Evolutionary conservation across 2,888 invertebrate species (phyloP).

Genomic region (Caenorhabditis plicata): DNA sequence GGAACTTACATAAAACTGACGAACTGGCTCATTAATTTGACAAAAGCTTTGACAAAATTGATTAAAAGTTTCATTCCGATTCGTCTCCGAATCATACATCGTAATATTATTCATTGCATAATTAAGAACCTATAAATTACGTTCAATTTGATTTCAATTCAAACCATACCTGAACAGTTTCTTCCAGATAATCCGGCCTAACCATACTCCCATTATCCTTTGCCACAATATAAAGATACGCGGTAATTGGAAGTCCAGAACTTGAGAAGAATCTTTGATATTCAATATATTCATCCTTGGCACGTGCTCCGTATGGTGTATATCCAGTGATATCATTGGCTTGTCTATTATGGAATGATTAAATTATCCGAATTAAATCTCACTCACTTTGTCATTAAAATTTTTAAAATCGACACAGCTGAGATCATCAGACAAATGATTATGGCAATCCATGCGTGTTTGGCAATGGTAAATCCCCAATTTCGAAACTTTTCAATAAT

Average conservation of each 20-base stretch:
- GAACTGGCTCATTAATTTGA: slow-evolving; percentile 53
- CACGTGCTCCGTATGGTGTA: slow-evolving; percentile 56
- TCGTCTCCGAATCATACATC: slow-evolving; percentile 30
- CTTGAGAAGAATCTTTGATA: slow-evolving; percentile 38
- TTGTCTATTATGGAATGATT: slow-evolving; percentile 9
- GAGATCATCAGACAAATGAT: slow-evolving; percentile 54
- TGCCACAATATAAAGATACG: slow-evolving; percentile 58
- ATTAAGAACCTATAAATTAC: slow-evolving; percentile 41
- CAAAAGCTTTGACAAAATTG: slow-evolving; percentile 55
- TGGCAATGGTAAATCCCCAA: slow-evolving; percentile 60
- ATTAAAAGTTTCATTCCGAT: slow-evolving; percentile 40
- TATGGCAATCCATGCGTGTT: slow-evolving; percentile 60
- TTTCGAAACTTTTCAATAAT: slow-evolving; percentile 57
- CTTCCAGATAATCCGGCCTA: slow-evolving; percentile 53
- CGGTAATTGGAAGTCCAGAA: slow-evolving; percentile 40
- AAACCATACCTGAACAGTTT: slow-evolving; percentile 50
- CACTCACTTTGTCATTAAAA: slow-evolving; percentile 46
- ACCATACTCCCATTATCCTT: slow-evolving; percentile 63
- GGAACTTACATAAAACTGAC: slow-evolving; percentile 54
- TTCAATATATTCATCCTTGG: slow-evolving; percentile 46
- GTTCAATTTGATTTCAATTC: neutral
- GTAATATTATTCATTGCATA: slow-evolving; percentile 48
- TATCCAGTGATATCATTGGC: slow-evolving; percentile 51
- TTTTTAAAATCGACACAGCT: slow-evolving; percentile 46
- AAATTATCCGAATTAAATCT: neutral